phyloP scores from a whole-genome alignment of 2,113 vertebrate genomes.

The Ctenodactylus gundi region DNA sequence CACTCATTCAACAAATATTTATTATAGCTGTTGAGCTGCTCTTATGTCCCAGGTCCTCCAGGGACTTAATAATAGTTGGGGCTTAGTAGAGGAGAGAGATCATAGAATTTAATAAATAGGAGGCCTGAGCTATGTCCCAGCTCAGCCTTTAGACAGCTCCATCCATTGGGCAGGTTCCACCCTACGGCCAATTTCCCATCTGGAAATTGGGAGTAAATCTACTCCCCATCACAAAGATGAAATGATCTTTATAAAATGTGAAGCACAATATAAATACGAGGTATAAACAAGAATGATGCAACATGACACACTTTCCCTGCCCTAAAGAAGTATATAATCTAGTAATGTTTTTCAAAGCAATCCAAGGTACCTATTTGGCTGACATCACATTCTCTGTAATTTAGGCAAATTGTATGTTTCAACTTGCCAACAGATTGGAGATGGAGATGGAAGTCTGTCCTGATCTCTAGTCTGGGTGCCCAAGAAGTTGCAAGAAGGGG shows the following conservation, averaged over 20 bases:
- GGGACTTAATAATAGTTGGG: background rate
- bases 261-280: background rate
- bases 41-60: background rate
- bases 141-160: background rate
- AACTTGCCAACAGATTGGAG: conserved; percentile 15
- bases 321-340: conserved; percentile 49
- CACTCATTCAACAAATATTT: conserved; percentile 54
- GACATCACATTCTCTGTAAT: conserved; percentile 61
- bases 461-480: background rate
- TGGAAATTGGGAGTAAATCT: conserved; percentile 17
- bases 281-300: conserved; percentile 7
- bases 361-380: conserved; percentile 51
- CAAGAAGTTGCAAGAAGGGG: background rate
- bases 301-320: conserved; percentile 25
- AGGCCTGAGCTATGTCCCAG: background rate
- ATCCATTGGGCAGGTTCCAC: background rate
- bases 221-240: background rate
- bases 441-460: background rate
- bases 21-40: background rate
- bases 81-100: background rate
- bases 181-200: conserved; percentile 8
- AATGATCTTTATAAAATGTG: conserved; percentile 4
- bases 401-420: conserved; percentile 64
- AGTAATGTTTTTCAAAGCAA: conserved; percentile 45
- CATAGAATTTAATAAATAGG: background rate